Conservation (phyloP, 2,888 invertebrate species). For the Brachypterus glaber region DNA sequence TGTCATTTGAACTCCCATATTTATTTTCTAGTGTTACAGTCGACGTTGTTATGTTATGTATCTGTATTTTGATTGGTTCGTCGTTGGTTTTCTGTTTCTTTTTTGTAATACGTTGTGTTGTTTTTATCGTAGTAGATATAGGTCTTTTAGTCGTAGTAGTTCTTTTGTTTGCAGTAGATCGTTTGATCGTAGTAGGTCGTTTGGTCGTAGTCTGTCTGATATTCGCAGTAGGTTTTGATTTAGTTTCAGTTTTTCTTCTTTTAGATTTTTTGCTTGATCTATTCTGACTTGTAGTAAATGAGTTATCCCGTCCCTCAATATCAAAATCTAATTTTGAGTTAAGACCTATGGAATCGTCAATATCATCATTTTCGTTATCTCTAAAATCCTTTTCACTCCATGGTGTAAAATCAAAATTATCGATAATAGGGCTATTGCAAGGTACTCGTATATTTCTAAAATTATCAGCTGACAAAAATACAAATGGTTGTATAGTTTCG, state of each 20-base stretch:
- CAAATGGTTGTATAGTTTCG: slow-evolving; percentile 61
- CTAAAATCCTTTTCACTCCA: slow-evolving; percentile 46
- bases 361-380: slow-evolving; percentile 16
- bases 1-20: slow-evolving; percentile 9
- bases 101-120: slow-evolving; percentile 11
- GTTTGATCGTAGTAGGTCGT: slow-evolving; percentile 9
- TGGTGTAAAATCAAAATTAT: slow-evolving; percentile 50
- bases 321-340: too few species aligned
- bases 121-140: slow-evolving; percentile 11
- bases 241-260: background rate
- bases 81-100: slow-evolving; percentile 3
- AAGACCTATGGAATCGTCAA: slow-evolving; percentile 2
- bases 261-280: background rate
- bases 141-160: slow-evolving; percentile 10
- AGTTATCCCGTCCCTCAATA: background rate
- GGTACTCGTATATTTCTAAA: slow-evolving; percentile 50
- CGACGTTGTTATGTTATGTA: slow-evolving; percentile 15
- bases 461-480: slow-evolving; percentile 53
- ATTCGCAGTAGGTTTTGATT: background rate
- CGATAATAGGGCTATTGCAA: slow-evolving; percentile 44
- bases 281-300: background rate
- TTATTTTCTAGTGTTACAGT: slow-evolving; percentile 13
- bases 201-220: slow-evolving; percentile 7
- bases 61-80: slow-evolving; percentile 14
- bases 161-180: slow-evolving; percentile 5